Conservation (phyloP, 2,888 invertebrate species). For the Hypomecis punctinalis region DNA sequence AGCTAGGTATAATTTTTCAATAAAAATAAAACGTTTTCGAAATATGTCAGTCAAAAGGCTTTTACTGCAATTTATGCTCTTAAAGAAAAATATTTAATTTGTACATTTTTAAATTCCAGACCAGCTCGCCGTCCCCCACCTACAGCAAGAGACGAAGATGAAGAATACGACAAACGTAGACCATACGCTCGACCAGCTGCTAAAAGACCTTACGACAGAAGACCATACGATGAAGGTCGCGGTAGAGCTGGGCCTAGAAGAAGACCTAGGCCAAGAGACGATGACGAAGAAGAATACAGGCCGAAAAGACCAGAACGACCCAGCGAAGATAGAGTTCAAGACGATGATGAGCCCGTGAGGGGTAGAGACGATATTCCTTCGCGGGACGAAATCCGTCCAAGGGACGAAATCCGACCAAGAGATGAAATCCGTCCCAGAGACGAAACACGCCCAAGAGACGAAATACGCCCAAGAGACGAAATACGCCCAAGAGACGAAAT, state of each 20-base stretch:
- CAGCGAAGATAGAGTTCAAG: constrained; percentile 64
- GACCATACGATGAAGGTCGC: constrained; percentile 52
- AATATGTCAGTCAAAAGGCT: too few relatives aligned
- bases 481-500: constrained; percentile 46
- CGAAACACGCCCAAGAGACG: constrained; percentile 44
- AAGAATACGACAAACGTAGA: constrained; percentile 45
- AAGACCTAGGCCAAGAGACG: constrained; percentile 63
- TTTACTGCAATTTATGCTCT: too few relatives aligned
- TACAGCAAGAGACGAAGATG: constrained; percentile 77
- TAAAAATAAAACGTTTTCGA: too few relatives aligned
- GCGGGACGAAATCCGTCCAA: constrained; percentile 46
- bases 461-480: constrained; percentile 47
- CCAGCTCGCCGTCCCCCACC: constrained; percentile 62
- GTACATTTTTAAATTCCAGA: constrained; percentile 56
- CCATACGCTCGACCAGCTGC: constrained; percentile 60
- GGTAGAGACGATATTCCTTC: constrained; percentile 36
- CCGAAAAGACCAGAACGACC: constrained; percentile 48
- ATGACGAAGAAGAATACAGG: constrained; percentile 60
- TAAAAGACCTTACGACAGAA: constrained; percentile 70
- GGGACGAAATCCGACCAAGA: constrained; percentile 47
- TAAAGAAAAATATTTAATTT: background rate
- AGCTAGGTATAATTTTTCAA: too few relatives aligned
- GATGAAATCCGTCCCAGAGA: constrained; percentile 50
- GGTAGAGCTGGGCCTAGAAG: constrained; percentile 57
- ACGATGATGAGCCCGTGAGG: constrained; percentile 44